Evolutionary conservation across 1,140 invertebrate species (phyloP).

Genomic region (Nasonia giraulti): DNA sequence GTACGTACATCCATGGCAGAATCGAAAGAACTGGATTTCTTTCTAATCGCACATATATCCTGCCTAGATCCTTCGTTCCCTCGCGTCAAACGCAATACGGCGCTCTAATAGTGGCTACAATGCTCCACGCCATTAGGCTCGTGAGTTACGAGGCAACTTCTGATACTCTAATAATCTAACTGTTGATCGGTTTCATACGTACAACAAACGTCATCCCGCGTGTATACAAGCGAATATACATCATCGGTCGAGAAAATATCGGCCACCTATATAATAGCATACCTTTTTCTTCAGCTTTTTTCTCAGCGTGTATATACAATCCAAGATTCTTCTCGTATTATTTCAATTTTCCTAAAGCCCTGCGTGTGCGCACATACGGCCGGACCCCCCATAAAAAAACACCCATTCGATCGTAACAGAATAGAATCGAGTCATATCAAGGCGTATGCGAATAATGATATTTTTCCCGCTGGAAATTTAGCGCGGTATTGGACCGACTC

Average conservation of each 20-base stretch:
- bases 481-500: background rate
- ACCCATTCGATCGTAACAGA: background rate
- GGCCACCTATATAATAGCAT: background rate
- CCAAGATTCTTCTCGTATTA: background rate
- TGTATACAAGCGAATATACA: constrained; percentile 40
- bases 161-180: constrained; percentile 73
- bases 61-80: constrained; percentile 50
- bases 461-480: constrained; percentile 15
- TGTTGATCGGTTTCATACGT: constrained; percentile 64
- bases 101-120: constrained; percentile 52
- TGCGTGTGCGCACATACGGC: too few relatives aligned
- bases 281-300: background rate
- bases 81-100: constrained; percentile 66
- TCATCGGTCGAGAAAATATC: background rate
- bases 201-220: constrained; percentile 42
- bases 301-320: background rate
- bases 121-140: constrained; percentile 66
- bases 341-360: background rate
- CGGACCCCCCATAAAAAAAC: too few relatives aligned
- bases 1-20: background rate
- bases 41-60: constrained; percentile 28
- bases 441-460: background rate
- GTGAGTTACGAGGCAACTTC: constrained; percentile 73
- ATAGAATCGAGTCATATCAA: constrained; percentile 4
- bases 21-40: constrained; percentile 23